Conservation (phyloP, 2,888 invertebrate genomes). For the Caradrina kadenii region DNA sequence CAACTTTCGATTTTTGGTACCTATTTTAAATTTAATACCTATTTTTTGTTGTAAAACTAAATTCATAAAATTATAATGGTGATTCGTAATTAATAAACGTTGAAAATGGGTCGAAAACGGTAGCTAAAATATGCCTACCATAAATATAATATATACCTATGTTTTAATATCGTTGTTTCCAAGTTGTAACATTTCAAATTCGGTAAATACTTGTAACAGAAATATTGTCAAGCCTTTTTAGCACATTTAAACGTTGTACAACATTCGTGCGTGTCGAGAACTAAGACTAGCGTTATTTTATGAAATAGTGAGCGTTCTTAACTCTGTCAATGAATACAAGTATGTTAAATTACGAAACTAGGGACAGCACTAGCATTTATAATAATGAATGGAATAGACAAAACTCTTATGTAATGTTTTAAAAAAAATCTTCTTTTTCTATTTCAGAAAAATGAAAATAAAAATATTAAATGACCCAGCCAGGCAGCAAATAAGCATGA, state of each 20-base stretch:
- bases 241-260: constrained; percentile 54
- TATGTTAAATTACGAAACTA: constrained; percentile 62
- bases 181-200: not conserved
- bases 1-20: constrained; percentile 2
- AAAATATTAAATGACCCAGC: not conserved
- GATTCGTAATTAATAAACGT: not conserved
- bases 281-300: constrained; percentile 54
- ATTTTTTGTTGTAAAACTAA: not conserved
- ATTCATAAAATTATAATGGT: not conserved
- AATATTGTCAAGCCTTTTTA: constrained; percentile 41
- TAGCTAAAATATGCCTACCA: too few species aligned
- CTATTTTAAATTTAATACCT: not conserved
- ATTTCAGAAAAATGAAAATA: not conserved
- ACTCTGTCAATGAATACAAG: constrained; percentile 46
- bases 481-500: not conserved
- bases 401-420: not conserved
- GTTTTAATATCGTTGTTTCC: not conserved
- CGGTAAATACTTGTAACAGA: not conserved
- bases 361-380: not conserved
- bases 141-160: not conserved
- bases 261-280: constrained; percentile 43
- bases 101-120: not conserved
- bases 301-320: constrained; percentile 70
- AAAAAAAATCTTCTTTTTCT: not conserved
- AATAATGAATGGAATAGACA: not conserved